Conservation (phyloP, 2,888 invertebrate species). For the Smittia sp. region DNA sequence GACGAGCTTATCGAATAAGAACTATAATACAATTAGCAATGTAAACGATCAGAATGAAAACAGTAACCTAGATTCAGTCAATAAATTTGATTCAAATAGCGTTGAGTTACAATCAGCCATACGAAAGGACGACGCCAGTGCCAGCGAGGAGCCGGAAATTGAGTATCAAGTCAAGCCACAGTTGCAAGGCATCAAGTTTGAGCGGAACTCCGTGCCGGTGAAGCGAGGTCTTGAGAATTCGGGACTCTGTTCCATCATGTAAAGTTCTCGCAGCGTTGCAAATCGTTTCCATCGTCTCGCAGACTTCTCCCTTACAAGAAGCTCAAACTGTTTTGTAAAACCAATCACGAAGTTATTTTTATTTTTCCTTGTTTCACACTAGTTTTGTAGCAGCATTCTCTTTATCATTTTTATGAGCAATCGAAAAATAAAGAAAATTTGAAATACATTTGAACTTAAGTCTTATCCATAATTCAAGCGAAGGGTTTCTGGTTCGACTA, state of each 20-base stretch:
- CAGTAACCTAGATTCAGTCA: constrained; percentile 44
- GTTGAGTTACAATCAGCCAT: constrained; percentile 25
- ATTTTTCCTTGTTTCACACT: neutral
- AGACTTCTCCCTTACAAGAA: too few relatives aligned
- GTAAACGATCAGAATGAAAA: constrained; percentile 44
- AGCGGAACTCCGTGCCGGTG: constrained; percentile 65
- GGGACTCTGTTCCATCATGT: constrained; percentile 85
- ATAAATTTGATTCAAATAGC: constrained; percentile 44
- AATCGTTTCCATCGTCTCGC: too few relatives aligned
- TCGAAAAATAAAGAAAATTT: constrained; percentile 16
- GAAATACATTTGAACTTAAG: constrained; percentile 16
- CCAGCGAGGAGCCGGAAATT: constrained; percentile 52
- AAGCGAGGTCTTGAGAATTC: constrained; percentile 76
- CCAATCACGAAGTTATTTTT: neutral
- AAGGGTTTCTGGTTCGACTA: too few relatives aligned
- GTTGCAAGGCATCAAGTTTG: constrained; percentile 64
- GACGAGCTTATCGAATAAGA: constrained; percentile 31
- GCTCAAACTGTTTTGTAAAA: neutral
- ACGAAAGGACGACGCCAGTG: constrained; percentile 51
- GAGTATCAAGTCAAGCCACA: constrained; percentile 64
- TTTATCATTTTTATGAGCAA: neutral
- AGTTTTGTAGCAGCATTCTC: neutral
- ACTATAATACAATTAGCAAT: constrained; percentile 40
- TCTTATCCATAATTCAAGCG: neutral
- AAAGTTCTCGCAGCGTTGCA: too few relatives aligned